Percentiles rank a stretch among this genome's conserved stretches.
Evolutionary conservation across 1,140 invertebrate genomes (phyloP).

Genomic region (Cephus cinctus): DNA sequence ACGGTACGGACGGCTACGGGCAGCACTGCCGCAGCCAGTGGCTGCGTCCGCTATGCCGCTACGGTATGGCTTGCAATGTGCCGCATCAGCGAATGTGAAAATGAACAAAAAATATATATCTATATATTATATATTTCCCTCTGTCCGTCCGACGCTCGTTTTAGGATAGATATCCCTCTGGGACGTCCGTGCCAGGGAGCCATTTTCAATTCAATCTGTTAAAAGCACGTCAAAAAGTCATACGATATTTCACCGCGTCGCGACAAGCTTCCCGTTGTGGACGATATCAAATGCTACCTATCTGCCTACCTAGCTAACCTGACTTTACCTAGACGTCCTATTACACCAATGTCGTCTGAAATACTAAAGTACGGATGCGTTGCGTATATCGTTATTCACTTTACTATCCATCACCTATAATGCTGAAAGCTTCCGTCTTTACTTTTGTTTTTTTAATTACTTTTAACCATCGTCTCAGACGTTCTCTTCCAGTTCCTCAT

Average conservation of each 20-base stretch:
- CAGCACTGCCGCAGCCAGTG: slow-evolving; percentile 1
- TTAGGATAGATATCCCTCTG: slow-evolving; percentile 42
- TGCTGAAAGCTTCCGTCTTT: neutral
- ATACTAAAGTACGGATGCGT: neutral
- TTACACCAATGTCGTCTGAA: too few relatives aligned
- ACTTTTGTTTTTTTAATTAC: neutral
- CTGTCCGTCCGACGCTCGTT: slow-evolving; percentile 36
- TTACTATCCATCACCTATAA: too few relatives aligned
- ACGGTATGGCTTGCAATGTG: slow-evolving; percentile 36
- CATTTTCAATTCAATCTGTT: slow-evolving; percentile 52
- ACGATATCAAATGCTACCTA: too few relatives aligned
- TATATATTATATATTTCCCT: slow-evolving; percentile 16
- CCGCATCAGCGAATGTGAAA: slow-evolving; percentile 47
- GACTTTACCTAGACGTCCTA: too few relatives aligned
- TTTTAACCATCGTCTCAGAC: neutral
- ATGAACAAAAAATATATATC: slow-evolving; percentile 24
- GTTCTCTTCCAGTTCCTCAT: neutral
- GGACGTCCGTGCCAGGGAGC: slow-evolving; percentile 42
- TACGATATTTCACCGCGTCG: slow-evolving; percentile 42
- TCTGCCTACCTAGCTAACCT: too few relatives aligned
- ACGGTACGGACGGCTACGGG: slow-evolving; percentile 2
- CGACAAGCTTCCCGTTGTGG: too few relatives aligned
- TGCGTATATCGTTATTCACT: too few relatives aligned
- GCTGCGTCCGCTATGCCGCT: slow-evolving; percentile 24
- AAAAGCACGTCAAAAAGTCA: slow-evolving; percentile 52